Conservation (phyloP, 2,888 invertebrate genomes). For the Ptychoptera albimana region DNA sequence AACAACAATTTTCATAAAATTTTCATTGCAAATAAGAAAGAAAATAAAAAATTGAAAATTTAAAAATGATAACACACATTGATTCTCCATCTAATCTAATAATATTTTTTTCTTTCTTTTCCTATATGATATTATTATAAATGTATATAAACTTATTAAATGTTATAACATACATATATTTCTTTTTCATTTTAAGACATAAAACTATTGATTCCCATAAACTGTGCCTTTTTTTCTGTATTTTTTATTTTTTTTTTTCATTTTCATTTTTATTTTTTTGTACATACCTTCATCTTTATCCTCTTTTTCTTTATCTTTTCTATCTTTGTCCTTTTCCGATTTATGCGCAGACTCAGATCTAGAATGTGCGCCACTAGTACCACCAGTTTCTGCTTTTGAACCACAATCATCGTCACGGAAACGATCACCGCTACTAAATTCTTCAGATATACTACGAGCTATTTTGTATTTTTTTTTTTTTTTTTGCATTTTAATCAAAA, state of each 20-base stretch:
- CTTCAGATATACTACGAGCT: constrained; percentile 94
- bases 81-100: not conserved
- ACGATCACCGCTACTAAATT: constrained; percentile 83
- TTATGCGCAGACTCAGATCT: constrained; percentile 32
- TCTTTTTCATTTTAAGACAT: too few relatives aligned
- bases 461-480: constrained; percentile 15
- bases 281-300: constrained; percentile 78
- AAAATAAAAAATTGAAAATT: too few relatives aligned
- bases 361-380: constrained; percentile 25
- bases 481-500: not conserved
- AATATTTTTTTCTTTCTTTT: not conserved
- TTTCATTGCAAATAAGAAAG: too few relatives aligned
- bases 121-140: not conserved
- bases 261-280: constrained; percentile 57
- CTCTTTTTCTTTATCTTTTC: constrained; percentile 63
- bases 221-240: not conserved
- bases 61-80: too few relatives aligned
- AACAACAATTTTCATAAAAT: constrained; percentile 1
- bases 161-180: too few relatives aligned
- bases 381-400: constrained; percentile 22
- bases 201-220: too few relatives aligned
- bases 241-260: constrained; percentile 88
- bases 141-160: too few relatives aligned
- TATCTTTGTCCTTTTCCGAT: constrained; percentile 34
- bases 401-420: constrained; percentile 41